phyloP scores from a whole-genome alignment of 23 tunicate species.

The Ciona savignyi region DNA sequence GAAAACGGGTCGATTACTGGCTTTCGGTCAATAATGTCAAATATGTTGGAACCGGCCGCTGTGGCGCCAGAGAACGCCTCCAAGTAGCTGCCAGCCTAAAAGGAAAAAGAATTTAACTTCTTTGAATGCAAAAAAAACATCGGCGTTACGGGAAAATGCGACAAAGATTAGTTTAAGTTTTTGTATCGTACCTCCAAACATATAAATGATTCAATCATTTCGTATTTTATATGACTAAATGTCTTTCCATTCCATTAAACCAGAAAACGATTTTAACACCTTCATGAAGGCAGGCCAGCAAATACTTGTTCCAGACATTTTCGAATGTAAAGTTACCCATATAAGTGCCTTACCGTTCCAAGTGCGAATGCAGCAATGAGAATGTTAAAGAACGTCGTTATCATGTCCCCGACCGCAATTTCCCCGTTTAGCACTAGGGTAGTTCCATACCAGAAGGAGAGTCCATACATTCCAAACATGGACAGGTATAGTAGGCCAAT shows the following conservation, averaged over 20 bases:
- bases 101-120: background rate
- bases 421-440: slow-evolving; percentile 35
- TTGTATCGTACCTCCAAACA: no score
- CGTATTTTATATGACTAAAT: no score
- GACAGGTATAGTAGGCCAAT: slow-evolving; percentile 63
- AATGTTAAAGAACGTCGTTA: slow-evolving; percentile 68
- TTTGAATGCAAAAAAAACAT: no score
- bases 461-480: slow-evolving; percentile 70
- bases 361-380: slow-evolving; percentile 87
- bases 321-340: no score
- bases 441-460: slow-evolving; percentile 94
- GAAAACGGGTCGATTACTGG: slow-evolving; percentile 80
- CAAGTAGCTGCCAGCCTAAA: slow-evolving; percentile 62
- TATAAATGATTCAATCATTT: no score
- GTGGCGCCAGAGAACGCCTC: slow-evolving; percentile 57
- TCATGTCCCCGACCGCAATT: slow-evolving; percentile 64
- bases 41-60: slow-evolving; percentile 79
- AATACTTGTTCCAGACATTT: no score
- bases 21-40: slow-evolving; percentile 76
- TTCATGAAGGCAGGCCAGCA: no score
- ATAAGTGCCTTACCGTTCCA: slow-evolving; percentile 83
- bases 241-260: no score
- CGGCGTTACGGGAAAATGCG: no score
- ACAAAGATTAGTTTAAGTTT: no score
- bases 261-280: no score